Base-by-base conservation (phyloP, 2,888 invertebrate genomes). In the Panorpa germanica region DNA sequence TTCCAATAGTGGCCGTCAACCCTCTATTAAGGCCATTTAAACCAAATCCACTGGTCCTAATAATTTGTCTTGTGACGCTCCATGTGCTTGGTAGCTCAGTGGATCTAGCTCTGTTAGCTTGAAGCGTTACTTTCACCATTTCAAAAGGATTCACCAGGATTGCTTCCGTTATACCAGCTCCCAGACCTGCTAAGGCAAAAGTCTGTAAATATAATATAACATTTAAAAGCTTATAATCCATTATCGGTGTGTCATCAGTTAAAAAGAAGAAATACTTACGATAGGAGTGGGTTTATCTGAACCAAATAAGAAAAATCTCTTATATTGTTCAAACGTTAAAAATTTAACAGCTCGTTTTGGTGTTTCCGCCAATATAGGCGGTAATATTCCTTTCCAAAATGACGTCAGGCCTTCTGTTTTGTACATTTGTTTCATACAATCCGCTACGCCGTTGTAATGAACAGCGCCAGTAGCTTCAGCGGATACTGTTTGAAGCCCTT, bases 321-420 rank as follows among this genome's bases (percentile, higher is more conserved):
- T 88, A 46, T 85, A 86, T 50, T 90, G 86, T 54, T 91, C 91
- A 58, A 91, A 93, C 16, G 83, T 80, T 44, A 86, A 72, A 55
- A 93, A 93, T 64, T 93, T 93, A 9, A 85, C 77, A 10, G 91
- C 91, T 45, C 91, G 55, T 53, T 93, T 93, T 3, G 93, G 93
- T 2, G 91, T 93, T 59, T 93, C 93, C 6, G 85, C 90, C 36
- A 91, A 51, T 41, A 93, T 76, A 5, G 93, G 93, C 4, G 91
- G 93, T 39, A 91, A 42, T 39, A 93, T 83, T 36, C 93, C 93
- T 60, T 91, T 88, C 76, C 86, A 91, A 52, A 78, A 85, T 7
- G 88, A 78, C 28, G 67, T 58, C 8, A 80, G 37, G 3, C 91
- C 91, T 61, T 93, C 93, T 40, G 68, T 61, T 41, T 54, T 65